Conservation (phyloP, 2,113 vertebrate genomes). For the Pedionomus torquatus region DNA sequence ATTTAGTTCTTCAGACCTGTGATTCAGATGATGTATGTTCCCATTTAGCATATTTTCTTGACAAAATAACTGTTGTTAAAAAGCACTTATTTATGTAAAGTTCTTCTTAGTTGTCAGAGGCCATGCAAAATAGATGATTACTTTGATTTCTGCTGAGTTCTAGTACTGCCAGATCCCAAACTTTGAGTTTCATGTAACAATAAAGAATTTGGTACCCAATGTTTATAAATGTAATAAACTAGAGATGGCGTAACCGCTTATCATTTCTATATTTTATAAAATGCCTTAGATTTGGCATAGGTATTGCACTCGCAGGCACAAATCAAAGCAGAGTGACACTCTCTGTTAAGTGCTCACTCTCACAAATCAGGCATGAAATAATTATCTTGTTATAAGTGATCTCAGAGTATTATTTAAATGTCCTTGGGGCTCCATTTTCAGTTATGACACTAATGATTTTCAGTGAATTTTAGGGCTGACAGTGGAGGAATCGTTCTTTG, state of each 20-base stretch:
- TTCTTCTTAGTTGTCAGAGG: neutral
- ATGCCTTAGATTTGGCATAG: neutral
- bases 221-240: neutral
- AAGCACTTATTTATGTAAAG: neutral
- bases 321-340: neutral
- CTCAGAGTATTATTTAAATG: neutral
- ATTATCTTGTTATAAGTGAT: neutral
- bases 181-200: neutral
- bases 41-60: neutral
- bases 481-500: neutral
- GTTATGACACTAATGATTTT: neutral
- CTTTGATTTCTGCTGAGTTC: neutral
- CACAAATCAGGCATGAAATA: slow-evolving; percentile 19
- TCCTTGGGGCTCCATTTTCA: neutral
- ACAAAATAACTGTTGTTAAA: neutral
- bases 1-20: neutral
- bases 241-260: neutral
- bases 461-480: neutral
- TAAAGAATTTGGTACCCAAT: neutral
- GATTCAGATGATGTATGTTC: neutral
- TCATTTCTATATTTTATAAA: neutral
- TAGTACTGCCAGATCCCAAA: neutral
- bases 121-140: neutral
- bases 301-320: neutral
- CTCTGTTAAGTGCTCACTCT: neutral